Evolutionary conservation across 2,888 invertebrate genomes (phyloP).

Genomic region (Xestoiulus laeticollis): DNA sequence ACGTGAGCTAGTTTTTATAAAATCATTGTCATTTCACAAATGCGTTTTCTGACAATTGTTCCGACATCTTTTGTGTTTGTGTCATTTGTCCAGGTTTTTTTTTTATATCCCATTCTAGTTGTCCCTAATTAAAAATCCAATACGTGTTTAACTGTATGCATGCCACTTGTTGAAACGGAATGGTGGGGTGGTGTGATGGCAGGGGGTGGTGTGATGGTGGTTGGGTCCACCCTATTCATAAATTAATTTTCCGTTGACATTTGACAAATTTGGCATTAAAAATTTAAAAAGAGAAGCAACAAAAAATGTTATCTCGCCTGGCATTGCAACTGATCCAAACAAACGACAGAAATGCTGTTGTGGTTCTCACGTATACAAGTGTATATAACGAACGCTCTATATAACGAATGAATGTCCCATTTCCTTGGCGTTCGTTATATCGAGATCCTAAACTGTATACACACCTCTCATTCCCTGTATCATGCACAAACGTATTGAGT

Average conservation of each 20-base stretch:
- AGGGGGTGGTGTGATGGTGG: neutral
- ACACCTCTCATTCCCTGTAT: neutral
- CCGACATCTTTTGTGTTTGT: neutral
- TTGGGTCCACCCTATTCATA: neutral
- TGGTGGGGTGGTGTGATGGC: neutral
- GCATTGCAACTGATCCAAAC: neutral
- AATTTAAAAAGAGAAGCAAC: neutral
- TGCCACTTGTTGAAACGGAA: neutral
- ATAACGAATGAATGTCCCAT: neutral
- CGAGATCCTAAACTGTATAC: too few species aligned
- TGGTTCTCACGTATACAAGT: too few species aligned
- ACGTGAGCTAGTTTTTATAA: neutral
- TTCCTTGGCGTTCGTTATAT: neutral
- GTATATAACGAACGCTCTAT: neutral
- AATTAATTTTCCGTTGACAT: constrained; percentile 18
- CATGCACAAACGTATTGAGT: neutral
- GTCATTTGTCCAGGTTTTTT: neutral
- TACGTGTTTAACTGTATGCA: neutral
- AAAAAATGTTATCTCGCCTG: neutral
- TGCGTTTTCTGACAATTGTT: constrained; percentile 32
- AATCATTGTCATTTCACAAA: constrained; percentile 17
- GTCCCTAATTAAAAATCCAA: constrained; percentile 11
- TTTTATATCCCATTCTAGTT: neutral
- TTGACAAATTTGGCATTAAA: constrained; percentile 35
- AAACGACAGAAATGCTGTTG: too few species aligned